phyloP scores from a whole-genome alignment of 1,140 invertebrate species.

The Bombus huntii region DNA sequence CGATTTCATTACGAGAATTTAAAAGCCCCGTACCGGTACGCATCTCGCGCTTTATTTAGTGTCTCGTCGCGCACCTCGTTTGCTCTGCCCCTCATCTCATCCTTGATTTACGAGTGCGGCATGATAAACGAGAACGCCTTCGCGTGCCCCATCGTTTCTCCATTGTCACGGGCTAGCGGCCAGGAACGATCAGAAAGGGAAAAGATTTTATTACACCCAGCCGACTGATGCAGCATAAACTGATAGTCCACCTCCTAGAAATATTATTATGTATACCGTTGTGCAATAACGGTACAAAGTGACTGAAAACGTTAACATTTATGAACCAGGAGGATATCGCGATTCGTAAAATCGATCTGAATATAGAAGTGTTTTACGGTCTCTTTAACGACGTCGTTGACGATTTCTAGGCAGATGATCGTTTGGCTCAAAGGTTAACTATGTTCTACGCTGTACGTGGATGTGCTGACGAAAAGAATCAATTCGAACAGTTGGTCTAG shows the following conservation, averaged over 20 bases:
- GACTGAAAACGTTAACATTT: conserved; percentile 32
- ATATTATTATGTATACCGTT: not conserved
- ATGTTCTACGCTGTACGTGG: not conserved
- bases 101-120: conserved; percentile 25
- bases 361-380: conserved; percentile 45
- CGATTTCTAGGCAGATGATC: conserved; percentile 35
- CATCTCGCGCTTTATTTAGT: not conserved
- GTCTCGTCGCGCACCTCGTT: conserved; percentile 16
- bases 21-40: conserved; percentile 1
- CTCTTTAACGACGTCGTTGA: conserved; percentile 56
- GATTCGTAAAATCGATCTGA: conserved; percentile 42
- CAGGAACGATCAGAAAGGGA: not conserved
- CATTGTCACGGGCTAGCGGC: not conserved
- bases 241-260: not conserved
- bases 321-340: conserved; percentile 5
- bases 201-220: conserved; percentile 1
- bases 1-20: conserved; percentile 34
- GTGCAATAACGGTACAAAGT: not conserved
- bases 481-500: too few species aligned
- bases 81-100: conserved; percentile 14
- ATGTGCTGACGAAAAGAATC: too few species aligned
- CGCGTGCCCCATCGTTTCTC: conserved; percentile 19
- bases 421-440: not conserved
- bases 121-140: conserved; percentile 33
- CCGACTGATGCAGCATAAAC: not conserved